These are phyloP conservation scores for Mirounga angustirostris DNA, from an alignment of 2,113 vertebrate species.

Conservation along the genomic window DNA sequence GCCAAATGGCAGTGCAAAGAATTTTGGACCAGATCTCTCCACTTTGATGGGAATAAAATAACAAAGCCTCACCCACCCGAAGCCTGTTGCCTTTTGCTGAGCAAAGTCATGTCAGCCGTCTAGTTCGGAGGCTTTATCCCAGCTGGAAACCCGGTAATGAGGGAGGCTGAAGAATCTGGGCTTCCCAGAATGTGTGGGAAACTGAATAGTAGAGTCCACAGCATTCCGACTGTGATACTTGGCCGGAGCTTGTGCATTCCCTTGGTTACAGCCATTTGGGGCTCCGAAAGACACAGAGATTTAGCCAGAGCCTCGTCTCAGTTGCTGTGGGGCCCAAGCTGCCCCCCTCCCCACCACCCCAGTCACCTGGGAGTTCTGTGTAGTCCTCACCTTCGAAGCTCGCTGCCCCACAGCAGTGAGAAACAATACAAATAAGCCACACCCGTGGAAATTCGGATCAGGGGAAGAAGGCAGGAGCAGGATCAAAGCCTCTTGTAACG, in stretches of 20 bases:
- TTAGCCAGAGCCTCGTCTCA: conserved; percentile 69
- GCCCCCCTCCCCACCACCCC: neutral
- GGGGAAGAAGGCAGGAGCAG: conserved; percentile 58
- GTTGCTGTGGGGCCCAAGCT: conserved; percentile 11
- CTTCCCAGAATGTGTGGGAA: conserved; percentile 43
- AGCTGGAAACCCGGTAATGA: conserved; percentile 43
- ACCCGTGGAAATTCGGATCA: conserved; percentile 29
- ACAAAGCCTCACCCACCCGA: neutral
- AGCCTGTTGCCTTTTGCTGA: conserved; percentile 52
- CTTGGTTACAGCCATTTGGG: conserved; percentile 32
- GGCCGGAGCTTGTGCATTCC: conserved; percentile 35
- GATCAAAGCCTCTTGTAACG: conserved; percentile 87
- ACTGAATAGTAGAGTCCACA: neutral
- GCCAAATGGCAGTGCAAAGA: neutral
- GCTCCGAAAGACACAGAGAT: conserved; percentile 57
- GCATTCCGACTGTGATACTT: neutral
- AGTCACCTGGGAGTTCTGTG: conserved; percentile 51
- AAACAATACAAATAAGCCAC: conserved; percentile 56
- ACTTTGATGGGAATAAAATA: conserved; percentile 35
- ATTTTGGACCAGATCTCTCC: neutral
- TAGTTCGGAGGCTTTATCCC: neutral
- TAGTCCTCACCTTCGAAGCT: conserved; percentile 45
- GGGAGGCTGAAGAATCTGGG: neutral
- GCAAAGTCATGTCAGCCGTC: neutral
- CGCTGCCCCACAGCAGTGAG: neutral